Evolutionary conservation across 2,113 vertebrate species (phyloP), one percentile per base, ranked within the genome.

Genomic region (Excalfactoria chinensis): DNA sequence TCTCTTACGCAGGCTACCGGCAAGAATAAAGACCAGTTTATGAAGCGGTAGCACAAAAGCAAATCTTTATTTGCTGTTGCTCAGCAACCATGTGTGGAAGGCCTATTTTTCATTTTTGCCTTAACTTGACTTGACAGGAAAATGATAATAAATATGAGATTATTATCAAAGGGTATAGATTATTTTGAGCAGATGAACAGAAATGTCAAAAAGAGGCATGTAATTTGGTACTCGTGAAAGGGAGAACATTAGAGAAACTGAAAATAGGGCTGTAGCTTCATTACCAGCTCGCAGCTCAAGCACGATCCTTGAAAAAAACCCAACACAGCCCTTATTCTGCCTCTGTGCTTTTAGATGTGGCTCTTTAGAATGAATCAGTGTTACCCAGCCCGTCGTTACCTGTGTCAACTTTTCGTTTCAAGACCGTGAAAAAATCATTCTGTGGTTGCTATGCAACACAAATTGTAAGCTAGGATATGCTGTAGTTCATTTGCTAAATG

Each of bases 111-210:
- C 89, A 93, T 93, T 93, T 89, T 73, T 91, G 75, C 91, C 85
- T 93, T 94, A 95, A 95, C 89, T 75, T 93, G 55, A 90, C 91
- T 95, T 96, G 95, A 96, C 94, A 96, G 85, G 80, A 89, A 90
- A 92, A 93, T 86, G 94, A 93, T 93, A 97, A 95, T 96, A 96
- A 97, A 92, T 92, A 92, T 44, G 84, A 95, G 95, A 95, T 96
- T 96, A 97, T 96, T 97, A 95, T 97, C 93, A 94, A 74, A 88
- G 82, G 59, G 69, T 95, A 95, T 92, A 86, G 89, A 95, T 95
- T 96, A 95, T 93, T 97, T 93, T 89, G 91, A 95, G 74, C 74
- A 88, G 93, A 96, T 73, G 62, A 95, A 84, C 88, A 95, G 94
- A 86, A 80, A 86, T 77, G 88, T 96, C 95, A 94, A 71, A 90